Evolutionary conservation across 2,113 vertebrate species (phyloP), one percentile per base, ranked within the genome.

Genomic region (Diphyllodes magnificus): DNA sequence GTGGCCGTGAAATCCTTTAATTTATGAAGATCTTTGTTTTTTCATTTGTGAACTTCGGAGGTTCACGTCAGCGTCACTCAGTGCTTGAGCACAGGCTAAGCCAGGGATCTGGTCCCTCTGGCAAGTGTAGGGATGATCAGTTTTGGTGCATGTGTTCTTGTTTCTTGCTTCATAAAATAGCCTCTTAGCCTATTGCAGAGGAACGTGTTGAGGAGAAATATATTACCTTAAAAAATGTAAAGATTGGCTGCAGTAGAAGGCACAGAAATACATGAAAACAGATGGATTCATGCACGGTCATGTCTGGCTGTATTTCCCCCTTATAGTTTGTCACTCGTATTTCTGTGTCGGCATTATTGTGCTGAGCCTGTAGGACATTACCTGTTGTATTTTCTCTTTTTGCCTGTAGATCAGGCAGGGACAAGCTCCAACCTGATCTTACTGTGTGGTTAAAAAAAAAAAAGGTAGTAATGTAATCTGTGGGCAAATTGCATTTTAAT

Each of bases 401-500:
- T 93, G 65, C 51, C 31, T 82, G 39, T 72, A 75, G 47, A 61
- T 72, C 75, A 87, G 64, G 77, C 72, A 72, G 66, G 79, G 93
- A 82, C 97, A 97, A 92, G 97, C 91, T 97, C 86, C 82, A 78
- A 90, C 95, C 85, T 97, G 97, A 97, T 91, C 94, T 70, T 92
- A 28, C 88, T 90, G 90, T 91, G 94, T 93, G 90, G 82, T 97
- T 96, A 96, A 82, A 81, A 60, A 81, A 80, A 81, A 71, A 80
- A 80, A 31, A 75, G 54, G 84, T 65, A 82, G 98, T 98, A 98
- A 98, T 93, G 94, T 97, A 98, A 98, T 98, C 98, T 98, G 95
- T 88, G 94, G 97, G 98, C 98, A 99, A 98, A 98, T 99, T 98
- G 91, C 97, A 97, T 97, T 98, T 98, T 98, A 98, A 98, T 98